Evolutionary conservation across 2,113 vertebrate species (phyloP).

Genomic region (Ornithorhynchus anatinus): DNA sequence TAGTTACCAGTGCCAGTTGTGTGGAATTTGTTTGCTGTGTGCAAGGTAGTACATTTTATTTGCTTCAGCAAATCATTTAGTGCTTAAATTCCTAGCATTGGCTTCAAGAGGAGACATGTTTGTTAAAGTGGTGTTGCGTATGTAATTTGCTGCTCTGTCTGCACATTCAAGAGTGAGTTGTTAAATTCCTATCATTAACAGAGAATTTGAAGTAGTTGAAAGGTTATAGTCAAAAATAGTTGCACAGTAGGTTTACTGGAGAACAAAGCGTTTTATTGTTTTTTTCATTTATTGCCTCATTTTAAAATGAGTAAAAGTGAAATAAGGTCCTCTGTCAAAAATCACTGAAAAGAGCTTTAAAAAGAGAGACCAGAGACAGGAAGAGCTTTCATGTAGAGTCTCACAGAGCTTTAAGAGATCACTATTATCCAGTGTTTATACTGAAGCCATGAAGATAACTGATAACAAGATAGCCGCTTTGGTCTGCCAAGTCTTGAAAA

Average conservation of each 20-base stretch:
- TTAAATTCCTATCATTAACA: slow-evolving; percentile 29
- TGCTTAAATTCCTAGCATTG: slow-evolving; percentile 34
- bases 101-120: not conserved
- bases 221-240: slow-evolving; percentile 4
- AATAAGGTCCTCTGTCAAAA: not conserved
- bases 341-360: not conserved
- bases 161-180: slow-evolving; percentile 6
- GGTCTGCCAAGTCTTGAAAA: too few species aligned
- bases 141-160: not conserved
- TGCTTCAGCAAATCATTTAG: slow-evolving; percentile 27
- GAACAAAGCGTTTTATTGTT: not conserved
- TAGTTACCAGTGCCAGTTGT: not conserved
- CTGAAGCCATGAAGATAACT: too few species aligned
- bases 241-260: not conserved
- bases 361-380: not conserved
- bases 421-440: too few species aligned
- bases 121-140: not conserved
- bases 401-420: not conserved
- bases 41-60: slow-evolving; percentile 1
- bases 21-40: slow-evolving; percentile 30
- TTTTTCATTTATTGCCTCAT: not conserved
- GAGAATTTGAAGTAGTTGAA: slow-evolving; percentile 32
- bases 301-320: not conserved
- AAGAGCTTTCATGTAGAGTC: too few species aligned
- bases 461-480: too few species aligned